Base-by-base conservation (phyloP, 2,888 invertebrate genomes). In the Synanthedon tipuliformis region DNA sequence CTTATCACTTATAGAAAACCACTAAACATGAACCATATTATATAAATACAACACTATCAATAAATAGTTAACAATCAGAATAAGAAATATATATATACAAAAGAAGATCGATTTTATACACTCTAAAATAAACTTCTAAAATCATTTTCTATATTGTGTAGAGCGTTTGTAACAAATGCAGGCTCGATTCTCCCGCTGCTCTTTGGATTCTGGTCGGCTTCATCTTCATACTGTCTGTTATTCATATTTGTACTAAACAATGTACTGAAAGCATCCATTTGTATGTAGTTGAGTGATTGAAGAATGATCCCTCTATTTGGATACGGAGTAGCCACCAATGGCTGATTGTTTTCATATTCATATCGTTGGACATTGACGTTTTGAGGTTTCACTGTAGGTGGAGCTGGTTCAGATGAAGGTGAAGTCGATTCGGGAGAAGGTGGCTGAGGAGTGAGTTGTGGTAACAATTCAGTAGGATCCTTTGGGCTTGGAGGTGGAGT, bases 181-280 rank as follows among this genome's bases (percentile, higher is more conserved):
- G 72, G 70, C 57, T 84, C 75, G 50, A 75, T 59, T 61, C 69
- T 77, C 18, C 63, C 58, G 52, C 57, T 61, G 51, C 56, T 55
- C 52, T 54, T 59, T 53, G 62, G 51, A 54, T 66, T 74, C 48
- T 71, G 73, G 52, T 71, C 64, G 41, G 27, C 41, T 51, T 59
- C 55, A 52, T 63, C 55, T 52, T 62, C 59, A 0, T 54, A 58
- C 55, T 63, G 59, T 57, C 56, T 61, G 50, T 58, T 59, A 54
- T 61, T 59, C 56, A 56, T 60, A 57, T 63, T 63, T 55, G 71
- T 73, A 54, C 71, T 64, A 59, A 85, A 85, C 48, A 85, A 57
- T 51, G 80, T 79, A 66, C 81, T 87, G 61, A 88, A 77, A 16
- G 81, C 82, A 73, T 87, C 87, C 81, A 88, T 83, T 65, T 88